Conservation (phyloP, 2,888 invertebrate genomes). For the Mythimna pallens region DNA sequence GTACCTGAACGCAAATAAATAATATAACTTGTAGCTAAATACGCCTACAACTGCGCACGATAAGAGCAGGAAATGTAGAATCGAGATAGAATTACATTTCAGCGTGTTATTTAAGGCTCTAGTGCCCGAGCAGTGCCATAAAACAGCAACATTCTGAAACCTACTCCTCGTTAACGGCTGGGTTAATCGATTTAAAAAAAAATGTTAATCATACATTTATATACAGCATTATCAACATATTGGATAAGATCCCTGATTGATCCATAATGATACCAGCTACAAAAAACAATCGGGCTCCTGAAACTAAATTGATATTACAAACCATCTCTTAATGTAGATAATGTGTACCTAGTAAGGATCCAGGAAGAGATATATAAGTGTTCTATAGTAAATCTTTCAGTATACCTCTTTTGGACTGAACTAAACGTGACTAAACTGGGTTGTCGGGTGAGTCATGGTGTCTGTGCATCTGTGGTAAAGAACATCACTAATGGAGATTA, state of each 20-base stretch:
- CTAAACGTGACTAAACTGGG: conserved; percentile 18
- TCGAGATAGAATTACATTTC: conserved; percentile 40
- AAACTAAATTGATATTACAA: neutral
- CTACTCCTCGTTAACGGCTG: too few species aligned
- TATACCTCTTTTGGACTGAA: conserved; percentile 2
- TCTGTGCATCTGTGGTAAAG: conserved; percentile 22
- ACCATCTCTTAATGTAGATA: conserved; percentile 5
- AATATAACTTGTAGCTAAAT: conserved; percentile 4
- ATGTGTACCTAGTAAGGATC: neutral
- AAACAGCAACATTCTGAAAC: too few species aligned
- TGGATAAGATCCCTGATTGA: neutral
- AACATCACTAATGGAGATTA: conserved; percentile 14
- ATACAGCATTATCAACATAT: too few species aligned
- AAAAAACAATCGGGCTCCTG: neutral
- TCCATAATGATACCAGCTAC: neutral
- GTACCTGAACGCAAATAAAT: neutral
- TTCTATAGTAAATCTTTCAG: too few species aligned
- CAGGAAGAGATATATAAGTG: conserved; percentile 33
- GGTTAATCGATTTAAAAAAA: too few species aligned
- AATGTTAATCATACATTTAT: too few species aligned
- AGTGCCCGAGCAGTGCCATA: too few species aligned
- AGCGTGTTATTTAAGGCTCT: conserved; percentile 23
- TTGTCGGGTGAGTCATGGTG: conserved; percentile 18
- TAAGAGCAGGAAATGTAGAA: conserved; percentile 29
- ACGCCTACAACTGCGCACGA: conserved; percentile 9